These are phyloP conservation scores for Axea sp. DNA, from an alignment of 2,888 invertebrate genomes.

Conservation along the genomic window DNA sequence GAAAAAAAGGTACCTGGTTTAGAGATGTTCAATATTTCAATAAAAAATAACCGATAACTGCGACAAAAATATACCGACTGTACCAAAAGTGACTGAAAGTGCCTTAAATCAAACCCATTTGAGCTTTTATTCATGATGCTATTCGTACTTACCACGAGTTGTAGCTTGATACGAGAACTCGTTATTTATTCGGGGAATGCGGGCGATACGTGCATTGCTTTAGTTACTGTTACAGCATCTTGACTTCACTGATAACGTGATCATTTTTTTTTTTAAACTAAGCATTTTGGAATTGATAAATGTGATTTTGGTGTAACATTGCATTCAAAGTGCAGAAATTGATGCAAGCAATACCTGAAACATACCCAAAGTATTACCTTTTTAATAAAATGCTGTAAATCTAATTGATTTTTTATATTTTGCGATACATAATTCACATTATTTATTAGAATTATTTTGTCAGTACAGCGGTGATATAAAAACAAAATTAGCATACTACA, in stretches of 20 bases:
- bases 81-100: slow-evolving; percentile 51
- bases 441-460: too few relatives aligned
- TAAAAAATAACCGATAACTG: too few relatives aligned
- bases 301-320: slow-evolving; percentile 40
- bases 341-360: slow-evolving; percentile 35
- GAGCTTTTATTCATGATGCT: slow-evolving; percentile 56
- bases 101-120: slow-evolving; percentile 54
- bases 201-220: slow-evolving; percentile 61
- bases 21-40: too few relatives aligned
- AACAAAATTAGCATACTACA: too few relatives aligned
- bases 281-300: slow-evolving; percentile 49
- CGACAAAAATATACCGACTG: slow-evolving; percentile 58
- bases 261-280: slow-evolving; percentile 48
- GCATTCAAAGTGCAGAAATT: slow-evolving; percentile 34
- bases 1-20: too few relatives aligned
- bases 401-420: too few relatives aligned
- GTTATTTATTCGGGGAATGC: slow-evolving; percentile 62
- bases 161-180: slow-evolving; percentile 54
- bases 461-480: too few relatives aligned
- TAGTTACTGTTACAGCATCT: slow-evolving; percentile 58
- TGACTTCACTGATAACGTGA: slow-evolving; percentile 50
- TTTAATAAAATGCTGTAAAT: too few relatives aligned
- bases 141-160: slow-evolving; percentile 49
- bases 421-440: too few relatives aligned
- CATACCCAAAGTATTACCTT: slow-evolving; percentile 19